Conservation (phyloP, 2,797 vertebrate species). For the Chanos chanos region DNA sequence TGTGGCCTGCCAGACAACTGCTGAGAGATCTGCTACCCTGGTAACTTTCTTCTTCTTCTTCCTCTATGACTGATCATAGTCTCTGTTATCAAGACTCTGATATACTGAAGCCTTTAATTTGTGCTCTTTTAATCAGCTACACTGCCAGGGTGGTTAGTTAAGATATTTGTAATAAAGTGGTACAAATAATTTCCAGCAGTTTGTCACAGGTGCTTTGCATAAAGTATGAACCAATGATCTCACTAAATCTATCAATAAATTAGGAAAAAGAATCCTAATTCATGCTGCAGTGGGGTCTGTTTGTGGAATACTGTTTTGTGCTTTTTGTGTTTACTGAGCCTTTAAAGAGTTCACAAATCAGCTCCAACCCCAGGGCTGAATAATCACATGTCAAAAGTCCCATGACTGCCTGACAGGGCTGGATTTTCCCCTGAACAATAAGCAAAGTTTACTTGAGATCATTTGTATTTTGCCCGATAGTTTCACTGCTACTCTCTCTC, state of each 20-base stretch:
- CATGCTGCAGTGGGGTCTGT: too few species aligned
- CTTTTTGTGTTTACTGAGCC: slow-evolving; percentile 64
- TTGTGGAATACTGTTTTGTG: slow-evolving; percentile 68
- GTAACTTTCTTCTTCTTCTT: slow-evolving; percentile 50
- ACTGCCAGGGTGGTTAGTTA: too few species aligned
- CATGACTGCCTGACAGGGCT: slow-evolving; percentile 49
- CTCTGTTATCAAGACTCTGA: too few species aligned
- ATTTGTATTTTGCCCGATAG: slow-evolving; percentile 32
- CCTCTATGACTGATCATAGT: too few species aligned
- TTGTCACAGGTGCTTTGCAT: too few species aligned
- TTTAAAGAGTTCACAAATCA: slow-evolving; percentile 65
- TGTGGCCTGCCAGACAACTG: slow-evolving; percentile 52
- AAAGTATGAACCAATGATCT: too few species aligned
- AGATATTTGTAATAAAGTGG: too few species aligned
- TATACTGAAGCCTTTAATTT: too few species aligned
- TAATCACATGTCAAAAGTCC: slow-evolving; percentile 49
- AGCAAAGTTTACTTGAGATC: slow-evolving; percentile 37
- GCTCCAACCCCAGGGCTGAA: slow-evolving; percentile 65
- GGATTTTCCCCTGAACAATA: slow-evolving; percentile 57
- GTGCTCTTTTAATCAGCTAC: too few species aligned
- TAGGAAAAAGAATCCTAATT: too few species aligned
- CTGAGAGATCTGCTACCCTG: slow-evolving; percentile 48
- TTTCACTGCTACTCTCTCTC: slow-evolving; percentile 33
- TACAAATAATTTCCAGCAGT: too few species aligned
- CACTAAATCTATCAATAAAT: too few species aligned